These are phyloP conservation scores for Rhamphomyia laevipes DNA, from an alignment of 2,888 invertebrate species.

Conservation along the genomic window DNA sequence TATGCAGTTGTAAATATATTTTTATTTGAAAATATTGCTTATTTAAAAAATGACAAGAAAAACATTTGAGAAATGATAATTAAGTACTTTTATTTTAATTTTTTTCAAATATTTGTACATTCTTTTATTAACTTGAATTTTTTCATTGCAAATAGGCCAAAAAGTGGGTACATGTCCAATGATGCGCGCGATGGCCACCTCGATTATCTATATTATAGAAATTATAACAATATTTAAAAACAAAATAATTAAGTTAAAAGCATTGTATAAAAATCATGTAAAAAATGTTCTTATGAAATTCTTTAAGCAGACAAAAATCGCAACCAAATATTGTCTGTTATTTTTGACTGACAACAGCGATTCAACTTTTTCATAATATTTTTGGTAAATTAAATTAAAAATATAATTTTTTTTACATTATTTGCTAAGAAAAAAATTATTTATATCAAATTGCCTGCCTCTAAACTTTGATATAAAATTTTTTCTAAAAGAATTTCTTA, in stretches of 20 bases:
- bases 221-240: neutral
- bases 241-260: neutral
- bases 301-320: neutral
- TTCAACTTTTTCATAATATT: no score
- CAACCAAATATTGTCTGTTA: no score
- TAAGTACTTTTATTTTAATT: constrained; percentile 4
- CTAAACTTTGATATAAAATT: no score
- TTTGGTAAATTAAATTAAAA: no score
- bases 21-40: constrained; percentile 24
- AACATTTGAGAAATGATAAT: neutral
- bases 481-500: no score
- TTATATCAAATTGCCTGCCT: no score
- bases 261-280: no score
- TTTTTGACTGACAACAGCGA: no score
- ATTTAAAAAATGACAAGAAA: neutral
- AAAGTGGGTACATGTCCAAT: constrained; percentile 40
- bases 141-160: constrained; percentile 40
- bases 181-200: constrained; percentile 41
- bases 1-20: constrained; percentile 14
- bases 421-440: no score
- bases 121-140: constrained; percentile 36
- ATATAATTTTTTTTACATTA: no score
- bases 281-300: neutral
- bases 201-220: constrained; percentile 24
- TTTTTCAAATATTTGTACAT: constrained; percentile 8